Evolutionary conservation across 2,113 vertebrate genomes (phyloP), one percentile per base, ranked within the genome.

Genomic region (Hiodon alosoides): DNA sequence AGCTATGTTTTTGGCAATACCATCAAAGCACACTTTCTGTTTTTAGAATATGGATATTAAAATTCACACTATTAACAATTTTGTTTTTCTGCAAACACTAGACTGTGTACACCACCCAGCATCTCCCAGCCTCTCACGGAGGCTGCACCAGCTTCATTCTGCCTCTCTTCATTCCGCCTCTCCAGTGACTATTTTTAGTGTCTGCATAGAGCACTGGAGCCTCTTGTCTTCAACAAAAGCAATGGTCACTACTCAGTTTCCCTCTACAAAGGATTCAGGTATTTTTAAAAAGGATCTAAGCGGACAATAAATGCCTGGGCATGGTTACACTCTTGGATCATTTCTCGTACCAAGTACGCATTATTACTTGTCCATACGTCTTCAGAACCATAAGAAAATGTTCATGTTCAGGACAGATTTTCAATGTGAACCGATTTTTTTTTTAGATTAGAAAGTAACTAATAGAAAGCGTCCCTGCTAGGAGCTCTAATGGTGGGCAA

Each of bases 171-270:
- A 72, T 46, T 10, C 7, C 11, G 46, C 64, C 47, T 46, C 55
- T 73, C 54, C 71, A 13, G 17, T 17, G 55, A 16, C 52, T 73
- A 78, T 73, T 73, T 69, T 60, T 78, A 73, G 74, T 58, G 48
- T 9, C 58, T 71, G 17, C 16, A 46, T 3, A 60, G 61, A 16
- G 17, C 52, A 16, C 13, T 46, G 57, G 47, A 7, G 7, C 31
- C 46, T 62, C 71, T 60, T 48, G 62, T 59, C 1, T 51, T 64
- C 31, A 68, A 51, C 10, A 59, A 52, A 47, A 31, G 31, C 31
- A 31, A 31, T 31, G 31, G 31, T 31, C 31, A 31, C 31, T 31
- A 31, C 31, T 31, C 31, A 31, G 31, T 31, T 31, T 31, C 31
- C 31, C 31, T 31, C 31, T 2, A 2, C 31, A 31, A 31, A 31